phyloP scores from a whole-genome alignment of 2,797 vertebrate species.

The Cossypha polioptera region DNA sequence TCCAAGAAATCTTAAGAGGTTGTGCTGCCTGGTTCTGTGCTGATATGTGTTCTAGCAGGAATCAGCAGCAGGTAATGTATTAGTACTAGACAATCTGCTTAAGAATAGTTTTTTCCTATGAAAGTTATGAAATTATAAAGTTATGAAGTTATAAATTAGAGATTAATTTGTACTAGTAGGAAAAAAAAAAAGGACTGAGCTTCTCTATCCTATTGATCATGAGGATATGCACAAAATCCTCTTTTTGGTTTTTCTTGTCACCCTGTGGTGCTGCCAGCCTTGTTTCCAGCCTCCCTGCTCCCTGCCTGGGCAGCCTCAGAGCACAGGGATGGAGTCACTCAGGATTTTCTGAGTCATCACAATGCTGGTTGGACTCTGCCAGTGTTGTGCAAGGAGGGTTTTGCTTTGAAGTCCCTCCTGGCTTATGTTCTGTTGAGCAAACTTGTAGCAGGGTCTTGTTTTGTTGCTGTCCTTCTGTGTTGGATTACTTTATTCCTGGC shows the following conservation, averaged over 20 bases:
- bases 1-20: not conserved
- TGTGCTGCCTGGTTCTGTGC: not conserved
- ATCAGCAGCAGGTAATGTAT: not conserved
- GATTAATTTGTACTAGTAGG: not conserved
- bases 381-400: not conserved
- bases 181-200: not conserved
- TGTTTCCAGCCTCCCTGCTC: not conserved
- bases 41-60: not conserved
- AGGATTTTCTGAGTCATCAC: not conserved
- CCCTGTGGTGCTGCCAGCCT: not conserved
- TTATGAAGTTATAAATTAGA: not conserved
- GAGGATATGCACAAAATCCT: not conserved
- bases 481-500: not conserved
- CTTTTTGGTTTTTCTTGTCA: not conserved
- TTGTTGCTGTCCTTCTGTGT: not conserved
- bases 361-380: not conserved
- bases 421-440: not conserved
- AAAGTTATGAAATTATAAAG: too few relatives aligned
- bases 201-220: not conserved
- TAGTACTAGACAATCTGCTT: not conserved
- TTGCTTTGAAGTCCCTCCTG: conserved; percentile 45
- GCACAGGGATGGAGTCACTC: not conserved
- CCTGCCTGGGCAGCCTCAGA: not conserved
- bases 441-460: not conserved
- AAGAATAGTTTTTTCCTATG: not conserved